Evolutionary conservation across 2,888 invertebrate genomes (phyloP).

Genomic region (Halocaridina rubra): DNA sequence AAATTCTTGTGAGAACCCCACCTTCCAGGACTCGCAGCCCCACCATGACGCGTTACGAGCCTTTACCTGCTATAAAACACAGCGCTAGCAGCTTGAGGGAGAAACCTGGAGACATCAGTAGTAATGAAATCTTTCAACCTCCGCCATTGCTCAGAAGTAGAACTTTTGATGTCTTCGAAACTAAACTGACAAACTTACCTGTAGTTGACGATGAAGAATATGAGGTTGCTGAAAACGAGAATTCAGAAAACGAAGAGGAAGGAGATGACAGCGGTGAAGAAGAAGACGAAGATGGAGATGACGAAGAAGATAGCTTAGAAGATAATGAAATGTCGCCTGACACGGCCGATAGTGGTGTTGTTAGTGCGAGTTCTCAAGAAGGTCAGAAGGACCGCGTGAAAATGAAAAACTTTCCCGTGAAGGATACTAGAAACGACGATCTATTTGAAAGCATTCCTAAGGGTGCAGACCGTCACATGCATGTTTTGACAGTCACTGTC

Average conservation of each 20-base stretch:
- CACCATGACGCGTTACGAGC: slow-evolving; percentile 35
- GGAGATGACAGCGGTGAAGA: not conserved
- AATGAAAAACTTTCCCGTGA: too few species aligned
- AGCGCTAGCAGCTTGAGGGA: not conserved
- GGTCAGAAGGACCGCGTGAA: too few species aligned
- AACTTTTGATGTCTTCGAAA: slow-evolving; percentile 56
- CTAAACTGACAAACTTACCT: slow-evolving; percentile 37
- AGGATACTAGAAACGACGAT: too few species aligned
- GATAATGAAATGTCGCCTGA: too few species aligned
- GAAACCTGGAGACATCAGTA: not conserved
- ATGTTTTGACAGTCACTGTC: slow-evolving; percentile 1
- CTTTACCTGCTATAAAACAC: slow-evolving; percentile 38
- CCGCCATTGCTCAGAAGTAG: slow-evolving; percentile 43
- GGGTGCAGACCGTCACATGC: not conserved
- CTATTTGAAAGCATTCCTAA: not conserved
- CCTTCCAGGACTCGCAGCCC: slow-evolving; percentile 23
- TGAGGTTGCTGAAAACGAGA: not conserved
- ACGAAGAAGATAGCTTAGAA: not conserved
- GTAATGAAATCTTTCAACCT: not conserved
- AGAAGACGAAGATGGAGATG: not conserved
- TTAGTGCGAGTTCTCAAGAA: too few species aligned
- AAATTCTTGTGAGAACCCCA: not conserved
- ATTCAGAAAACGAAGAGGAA: not conserved
- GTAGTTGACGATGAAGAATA: slow-evolving; percentile 14
- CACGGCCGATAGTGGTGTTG: not conserved